Evolutionary conservation across 2,797 vertebrate species (phyloP).

Genomic region (Aulostomus chinensis): DNA sequence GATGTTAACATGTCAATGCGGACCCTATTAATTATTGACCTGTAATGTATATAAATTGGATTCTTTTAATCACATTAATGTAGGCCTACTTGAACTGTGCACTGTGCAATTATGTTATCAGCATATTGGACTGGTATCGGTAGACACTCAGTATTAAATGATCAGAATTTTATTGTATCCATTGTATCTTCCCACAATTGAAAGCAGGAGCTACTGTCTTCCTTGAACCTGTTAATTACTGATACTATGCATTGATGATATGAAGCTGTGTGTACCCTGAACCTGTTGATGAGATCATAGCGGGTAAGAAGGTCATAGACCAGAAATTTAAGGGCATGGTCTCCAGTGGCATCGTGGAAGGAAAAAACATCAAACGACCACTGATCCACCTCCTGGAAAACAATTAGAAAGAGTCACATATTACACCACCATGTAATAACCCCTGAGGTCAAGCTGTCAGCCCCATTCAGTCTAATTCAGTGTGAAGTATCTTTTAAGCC

Average conservation of each 20-base stretch:
- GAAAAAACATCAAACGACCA: constrained; percentile 98
- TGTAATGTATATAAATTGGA: too few species aligned
- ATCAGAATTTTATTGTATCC: too few species aligned
- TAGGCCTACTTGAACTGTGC: too few species aligned
- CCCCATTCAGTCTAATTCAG: too few species aligned
- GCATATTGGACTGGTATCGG: too few species aligned
- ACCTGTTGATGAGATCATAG: constrained; percentile 97
- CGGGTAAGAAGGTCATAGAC: constrained; percentile 97
- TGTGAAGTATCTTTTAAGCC: not conserved
- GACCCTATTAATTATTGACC: too few species aligned
- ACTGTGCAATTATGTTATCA: too few species aligned
- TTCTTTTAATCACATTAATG: too few species aligned
- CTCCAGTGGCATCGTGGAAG: constrained; percentile 92
- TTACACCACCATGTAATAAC: not conserved
- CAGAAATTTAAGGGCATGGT: constrained; percentile 97
- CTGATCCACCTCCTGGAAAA: constrained; percentile 90
- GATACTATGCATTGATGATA: constrained; percentile 2
- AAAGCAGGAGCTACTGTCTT: not conserved
- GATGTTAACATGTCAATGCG: too few species aligned
- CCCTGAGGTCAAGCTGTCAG: not conserved
- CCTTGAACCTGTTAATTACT: too few species aligned
- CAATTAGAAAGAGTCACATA: not conserved
- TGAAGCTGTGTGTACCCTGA: constrained; percentile 87
- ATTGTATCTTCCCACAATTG: too few species aligned
- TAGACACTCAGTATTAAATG: too few species aligned